phyloP scores from a whole-genome alignment of 2,113 vertebrate genomes.

The Corynorhinus townsendii region DNA sequence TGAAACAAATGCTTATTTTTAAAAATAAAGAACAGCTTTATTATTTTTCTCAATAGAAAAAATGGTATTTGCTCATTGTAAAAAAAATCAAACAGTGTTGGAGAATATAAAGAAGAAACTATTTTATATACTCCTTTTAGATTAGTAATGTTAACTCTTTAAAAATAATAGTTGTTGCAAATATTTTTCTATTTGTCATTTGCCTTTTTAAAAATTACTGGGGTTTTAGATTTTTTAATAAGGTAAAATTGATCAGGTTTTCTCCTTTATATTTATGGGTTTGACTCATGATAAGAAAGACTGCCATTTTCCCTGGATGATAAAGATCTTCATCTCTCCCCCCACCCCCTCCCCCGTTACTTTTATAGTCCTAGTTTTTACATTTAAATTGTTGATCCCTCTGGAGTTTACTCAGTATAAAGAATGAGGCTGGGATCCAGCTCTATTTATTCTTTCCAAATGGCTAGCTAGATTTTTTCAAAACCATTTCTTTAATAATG shows the following conservation, averaged over 20 bases:
- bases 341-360: not conserved
- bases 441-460: slow-evolving; percentile 51
- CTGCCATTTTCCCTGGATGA: not conserved
- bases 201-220: not conserved
- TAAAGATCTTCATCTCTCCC: slow-evolving; percentile 43
- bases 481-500: slow-evolving; percentile 53
- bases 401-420: slow-evolving; percentile 43
- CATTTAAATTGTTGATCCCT: slow-evolving; percentile 34
- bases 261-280: slow-evolving; percentile 25
- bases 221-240: not conserved
- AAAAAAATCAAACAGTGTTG: not conserved
- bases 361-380: slow-evolving; percentile 43
- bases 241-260: slow-evolving; percentile 37
- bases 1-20: not conserved
- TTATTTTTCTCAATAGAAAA: slow-evolving; percentile 35
- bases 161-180: not conserved
- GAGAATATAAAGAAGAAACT: not conserved
- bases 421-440: slow-evolving; percentile 32
- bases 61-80: not conserved
- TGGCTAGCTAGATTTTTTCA: slow-evolving; percentile 26
- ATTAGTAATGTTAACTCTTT: not conserved
- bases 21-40: slow-evolving; percentile 20
- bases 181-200: slow-evolving; percentile 4
- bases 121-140: not conserved
- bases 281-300: slow-evolving; percentile 28